Evolutionary conservation across 2,888 invertebrate genomes (phyloP).

Genomic region (Ariolimax columbianus): DNA sequence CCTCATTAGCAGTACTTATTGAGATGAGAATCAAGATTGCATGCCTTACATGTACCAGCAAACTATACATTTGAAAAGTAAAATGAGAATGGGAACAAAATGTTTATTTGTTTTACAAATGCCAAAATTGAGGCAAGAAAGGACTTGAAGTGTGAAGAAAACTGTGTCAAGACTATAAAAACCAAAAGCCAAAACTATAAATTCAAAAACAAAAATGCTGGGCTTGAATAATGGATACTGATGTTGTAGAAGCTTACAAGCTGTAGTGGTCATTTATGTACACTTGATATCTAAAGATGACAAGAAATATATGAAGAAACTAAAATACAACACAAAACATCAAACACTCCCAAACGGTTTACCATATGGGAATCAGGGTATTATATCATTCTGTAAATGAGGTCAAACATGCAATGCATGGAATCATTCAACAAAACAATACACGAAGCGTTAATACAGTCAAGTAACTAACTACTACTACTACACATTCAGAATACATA

Average conservation of each 20-base stretch:
- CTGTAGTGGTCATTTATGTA: background rate
- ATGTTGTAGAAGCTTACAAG: background rate
- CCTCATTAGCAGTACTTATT: too few species aligned
- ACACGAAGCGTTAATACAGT: conserved; percentile 21
- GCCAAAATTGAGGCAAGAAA: conserved; percentile 21
- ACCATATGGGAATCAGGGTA: conserved; percentile 17
- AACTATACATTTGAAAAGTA: conserved; percentile 12
- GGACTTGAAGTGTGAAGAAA: conserved; percentile 34
- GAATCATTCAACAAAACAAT: conserved; percentile 19
- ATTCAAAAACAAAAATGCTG: conserved; percentile 23
- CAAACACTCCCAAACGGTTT: conserved; percentile 17
- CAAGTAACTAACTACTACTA: conserved; percentile 6
- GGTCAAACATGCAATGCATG: conserved; percentile 37
- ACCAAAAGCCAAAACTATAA: background rate
- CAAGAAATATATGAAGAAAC: background rate
- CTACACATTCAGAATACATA: conserved; percentile 8
- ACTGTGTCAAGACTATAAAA: conserved; percentile 1
- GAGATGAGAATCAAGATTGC: conserved; percentile 31
- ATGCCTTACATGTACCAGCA: background rate
- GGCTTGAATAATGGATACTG: background rate
- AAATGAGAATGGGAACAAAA: conserved; percentile 18
- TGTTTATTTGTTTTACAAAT: conserved; percentile 34
- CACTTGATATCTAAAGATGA: conserved; percentile 9
- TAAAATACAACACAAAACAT: conserved; percentile 23
- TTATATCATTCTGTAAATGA: conserved; percentile 16